A percentile compares a stretch with the other conserved stretches of the same genome.
Evolutionary conservation across 2,113 vertebrate species (phyloP).

Genomic region (Heteronetta atricapilla): DNA sequence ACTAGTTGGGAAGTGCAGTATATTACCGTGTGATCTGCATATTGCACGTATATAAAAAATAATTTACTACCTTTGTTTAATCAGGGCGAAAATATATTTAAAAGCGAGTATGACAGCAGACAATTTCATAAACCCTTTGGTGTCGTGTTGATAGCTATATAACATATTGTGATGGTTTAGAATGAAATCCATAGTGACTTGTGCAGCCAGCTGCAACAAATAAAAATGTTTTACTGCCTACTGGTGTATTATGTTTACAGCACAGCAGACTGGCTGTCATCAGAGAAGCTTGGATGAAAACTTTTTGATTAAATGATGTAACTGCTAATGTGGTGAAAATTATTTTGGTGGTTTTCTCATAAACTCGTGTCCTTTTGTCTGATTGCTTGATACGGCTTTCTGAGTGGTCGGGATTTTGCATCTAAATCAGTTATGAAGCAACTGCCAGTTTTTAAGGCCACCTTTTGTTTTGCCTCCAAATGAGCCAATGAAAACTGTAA

Average conservation of each 20-base stretch:
- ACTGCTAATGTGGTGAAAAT: background rate
- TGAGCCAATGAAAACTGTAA: background rate
- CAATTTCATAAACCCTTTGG: background rate
- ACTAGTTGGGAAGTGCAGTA: background rate
- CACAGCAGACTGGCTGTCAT: background rate
- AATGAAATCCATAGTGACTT: constrained; percentile 41
- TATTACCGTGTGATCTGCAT: background rate
- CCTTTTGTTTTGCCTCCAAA: background rate
- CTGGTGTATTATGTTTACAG: constrained; percentile 11
- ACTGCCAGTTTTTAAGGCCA: background rate
- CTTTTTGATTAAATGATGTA: background rate
- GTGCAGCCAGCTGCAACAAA: constrained; percentile 45
- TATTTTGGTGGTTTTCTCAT: background rate
- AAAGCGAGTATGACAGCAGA: background rate
- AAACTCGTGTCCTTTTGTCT: background rate
- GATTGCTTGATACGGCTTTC: background rate
- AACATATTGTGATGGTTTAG: background rate
- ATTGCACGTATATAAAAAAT: background rate
- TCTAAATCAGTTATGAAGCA: background rate
- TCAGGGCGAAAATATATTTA: background rate
- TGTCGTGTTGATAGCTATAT: background rate
- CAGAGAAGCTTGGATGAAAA: background rate
- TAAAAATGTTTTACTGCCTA: constrained; percentile 40
- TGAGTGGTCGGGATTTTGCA: background rate
- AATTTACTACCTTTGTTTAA: background rate